Percentiles rank a stretch among this genome's conserved stretches.
Evolutionary conservation across 1,140 invertebrate genomes (phyloP).

Genomic region (Atta cephalotes): DNA sequence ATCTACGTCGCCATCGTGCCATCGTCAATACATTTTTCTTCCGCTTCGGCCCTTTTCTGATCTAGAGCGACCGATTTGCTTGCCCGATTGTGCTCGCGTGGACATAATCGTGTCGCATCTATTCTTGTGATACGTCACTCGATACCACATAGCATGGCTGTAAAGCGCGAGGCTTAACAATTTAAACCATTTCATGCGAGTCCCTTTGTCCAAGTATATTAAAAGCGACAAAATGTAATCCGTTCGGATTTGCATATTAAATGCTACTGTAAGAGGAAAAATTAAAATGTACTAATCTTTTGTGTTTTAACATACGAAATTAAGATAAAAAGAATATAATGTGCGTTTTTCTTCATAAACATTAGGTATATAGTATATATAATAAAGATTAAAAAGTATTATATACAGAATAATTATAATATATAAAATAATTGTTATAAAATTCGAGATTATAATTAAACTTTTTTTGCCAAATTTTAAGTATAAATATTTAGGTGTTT

Average conservation of each 20-base stretch:
- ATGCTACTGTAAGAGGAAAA: background rate
- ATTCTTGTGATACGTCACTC: slow-evolving; percentile 30
- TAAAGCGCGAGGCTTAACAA: slow-evolving; percentile 32
- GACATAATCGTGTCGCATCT: slow-evolving; percentile 49
- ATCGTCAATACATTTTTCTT: slow-evolving; percentile 31
- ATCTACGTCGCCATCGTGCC: slow-evolving; percentile 10
- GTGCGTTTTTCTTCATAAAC: background rate
- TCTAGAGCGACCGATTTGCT: slow-evolving; percentile 50
- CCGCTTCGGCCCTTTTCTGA: slow-evolving; percentile 40
- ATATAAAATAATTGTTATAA: background rate
- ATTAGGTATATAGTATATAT: background rate
- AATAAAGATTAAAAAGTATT: background rate
- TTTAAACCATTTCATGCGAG: slow-evolving; percentile 29
- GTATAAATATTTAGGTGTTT: too few relatives aligned
- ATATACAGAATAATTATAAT: background rate
- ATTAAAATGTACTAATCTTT: background rate
- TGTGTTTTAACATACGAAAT: background rate
- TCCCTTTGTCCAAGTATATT: slow-evolving; percentile 42
- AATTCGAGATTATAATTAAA: background rate
- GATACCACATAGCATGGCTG: slow-evolving; percentile 31
- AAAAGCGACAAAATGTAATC: slow-evolving; percentile 53
- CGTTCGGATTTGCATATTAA: slow-evolving; percentile 36
- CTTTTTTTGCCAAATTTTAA: background rate
- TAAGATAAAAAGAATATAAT: background rate
- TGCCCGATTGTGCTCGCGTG: slow-evolving; percentile 35